These are phyloP conservation scores for Tribolium freemani DNA, from an alignment of 2,888 invertebrate genomes.

Conservation along the genomic window DNA sequence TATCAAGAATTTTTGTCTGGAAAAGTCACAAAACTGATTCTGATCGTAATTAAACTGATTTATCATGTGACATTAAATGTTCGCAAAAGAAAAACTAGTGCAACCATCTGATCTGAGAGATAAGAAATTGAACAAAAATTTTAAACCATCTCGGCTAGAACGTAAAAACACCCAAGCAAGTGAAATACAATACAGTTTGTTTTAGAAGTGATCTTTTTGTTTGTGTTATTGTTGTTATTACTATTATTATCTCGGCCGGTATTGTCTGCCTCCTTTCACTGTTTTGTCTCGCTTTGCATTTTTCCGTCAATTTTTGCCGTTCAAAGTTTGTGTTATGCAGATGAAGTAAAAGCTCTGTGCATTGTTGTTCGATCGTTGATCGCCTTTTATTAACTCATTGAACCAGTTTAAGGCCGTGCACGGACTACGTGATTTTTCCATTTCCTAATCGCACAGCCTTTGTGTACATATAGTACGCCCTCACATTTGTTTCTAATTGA, in stretches of 20 bases:
- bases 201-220: too few relatives aligned
- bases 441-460: slow-evolving; percentile 32
- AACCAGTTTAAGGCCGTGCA: slow-evolving; percentile 41
- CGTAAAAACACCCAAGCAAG: background rate
- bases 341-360: slow-evolving; percentile 33
- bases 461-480: slow-evolving; percentile 20
- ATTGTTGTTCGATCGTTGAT: slow-evolving; percentile 34
- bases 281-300: background rate
- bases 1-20: too few relatives aligned
- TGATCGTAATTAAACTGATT: too few relatives aligned
- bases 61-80: too few relatives aligned
- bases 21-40: too few relatives aligned
- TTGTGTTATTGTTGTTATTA: too few relatives aligned
- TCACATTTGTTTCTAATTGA: slow-evolving; percentile 38
- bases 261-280: background rate
- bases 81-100: too few relatives aligned
- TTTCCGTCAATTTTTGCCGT: slow-evolving; percentile 9
- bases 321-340: slow-evolving; percentile 15
- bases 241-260: background rate
- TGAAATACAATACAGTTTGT: background rate
- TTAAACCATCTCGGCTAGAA: too few relatives aligned
- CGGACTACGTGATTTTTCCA: slow-evolving; percentile 35
- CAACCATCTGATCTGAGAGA: too few relatives aligned
- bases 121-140: too few relatives aligned
- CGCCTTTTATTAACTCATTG: slow-evolving; percentile 46